These are phyloP conservation scores for Stigmatopora argus DNA, from an alignment of 2,113 vertebrate genomes.

Conservation along the genomic window DNA sequence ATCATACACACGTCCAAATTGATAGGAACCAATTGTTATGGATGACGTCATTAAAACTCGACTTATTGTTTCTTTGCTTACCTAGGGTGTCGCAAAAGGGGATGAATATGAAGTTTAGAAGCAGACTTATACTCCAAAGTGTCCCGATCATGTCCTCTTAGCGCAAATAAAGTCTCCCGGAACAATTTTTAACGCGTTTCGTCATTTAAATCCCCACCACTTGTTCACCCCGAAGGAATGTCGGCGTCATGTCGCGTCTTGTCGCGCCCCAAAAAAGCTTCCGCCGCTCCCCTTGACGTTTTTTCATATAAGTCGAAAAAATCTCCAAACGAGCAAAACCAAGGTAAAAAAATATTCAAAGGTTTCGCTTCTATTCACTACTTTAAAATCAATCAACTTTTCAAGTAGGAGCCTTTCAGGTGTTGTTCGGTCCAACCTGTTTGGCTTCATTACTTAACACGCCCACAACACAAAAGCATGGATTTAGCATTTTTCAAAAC, in stretches of 20 bases:
- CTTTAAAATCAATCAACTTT: background rate
- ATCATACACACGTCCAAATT: background rate
- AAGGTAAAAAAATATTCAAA: background rate
- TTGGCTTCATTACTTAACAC: conserved; percentile 28
- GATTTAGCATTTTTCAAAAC: too few relatives aligned
- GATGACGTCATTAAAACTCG: background rate
- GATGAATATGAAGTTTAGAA: conserved; percentile 27
- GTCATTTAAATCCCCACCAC: background rate
- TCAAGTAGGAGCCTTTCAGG: background rate
- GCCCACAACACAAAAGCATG: background rate
- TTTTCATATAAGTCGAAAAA: background rate
- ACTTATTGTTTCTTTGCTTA: conserved; percentile 17
- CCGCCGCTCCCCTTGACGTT: background rate
- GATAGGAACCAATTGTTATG: background rate
- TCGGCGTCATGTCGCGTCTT: conserved; percentile 35
- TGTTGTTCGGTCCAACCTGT: conserved; percentile 34
- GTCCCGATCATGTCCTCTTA: conserved; percentile 14
- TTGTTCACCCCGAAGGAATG: conserved; percentile 10
- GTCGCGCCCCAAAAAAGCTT: conserved; percentile 14
- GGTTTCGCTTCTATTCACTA: background rate
- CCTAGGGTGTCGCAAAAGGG: conserved; percentile 30
- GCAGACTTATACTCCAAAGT: conserved; percentile 40
- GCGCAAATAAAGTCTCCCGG: background rate
- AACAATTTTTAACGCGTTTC: background rate
- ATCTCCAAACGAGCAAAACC: background rate